Conservation (phyloP, 2,113 vertebrate species). For the Corythoichthys intestinalis region DNA sequence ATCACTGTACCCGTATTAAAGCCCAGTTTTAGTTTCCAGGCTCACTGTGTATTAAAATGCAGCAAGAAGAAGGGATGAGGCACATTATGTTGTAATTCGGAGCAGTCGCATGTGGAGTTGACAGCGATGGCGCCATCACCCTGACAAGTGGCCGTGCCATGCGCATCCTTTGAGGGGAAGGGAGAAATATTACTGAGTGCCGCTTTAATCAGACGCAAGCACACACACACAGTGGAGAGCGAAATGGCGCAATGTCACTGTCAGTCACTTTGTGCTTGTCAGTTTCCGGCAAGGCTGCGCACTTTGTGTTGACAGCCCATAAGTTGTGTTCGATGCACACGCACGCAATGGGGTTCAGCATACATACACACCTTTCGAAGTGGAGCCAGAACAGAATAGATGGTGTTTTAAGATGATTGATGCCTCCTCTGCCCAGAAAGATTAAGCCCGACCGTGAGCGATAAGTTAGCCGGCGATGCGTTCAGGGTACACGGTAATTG, state of each 20-base stretch:
- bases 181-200: constrained; percentile 33
- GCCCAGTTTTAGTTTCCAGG: background rate
- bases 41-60: constrained; percentile 15
- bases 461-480: constrained; percentile 59
- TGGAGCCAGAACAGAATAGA: constrained; percentile 65
- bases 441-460: constrained; percentile 53
- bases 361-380: constrained; percentile 29
- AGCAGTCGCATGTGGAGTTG: constrained; percentile 35
- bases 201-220: constrained; percentile 44
- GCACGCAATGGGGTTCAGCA: constrained; percentile 8
- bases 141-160: constrained; percentile 79
- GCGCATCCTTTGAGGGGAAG: constrained; percentile 36
- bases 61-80: constrained; percentile 10
- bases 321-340: constrained; percentile 52
- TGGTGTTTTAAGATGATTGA: constrained; percentile 71
- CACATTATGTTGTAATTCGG: constrained; percentile 43
- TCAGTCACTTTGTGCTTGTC: constrained; percentile 64
- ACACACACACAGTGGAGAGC: constrained; percentile 22
- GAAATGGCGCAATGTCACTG: constrained; percentile 64
- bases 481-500: constrained; percentile 50
- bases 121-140: constrained; percentile 83
- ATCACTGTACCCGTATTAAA: too few species aligned
- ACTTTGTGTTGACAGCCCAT: constrained; percentile 73
- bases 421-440: constrained; percentile 59
- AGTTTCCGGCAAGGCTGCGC: constrained; percentile 68